Conservation (phyloP, 2,888 invertebrate species). For the Unio delphinus region DNA sequence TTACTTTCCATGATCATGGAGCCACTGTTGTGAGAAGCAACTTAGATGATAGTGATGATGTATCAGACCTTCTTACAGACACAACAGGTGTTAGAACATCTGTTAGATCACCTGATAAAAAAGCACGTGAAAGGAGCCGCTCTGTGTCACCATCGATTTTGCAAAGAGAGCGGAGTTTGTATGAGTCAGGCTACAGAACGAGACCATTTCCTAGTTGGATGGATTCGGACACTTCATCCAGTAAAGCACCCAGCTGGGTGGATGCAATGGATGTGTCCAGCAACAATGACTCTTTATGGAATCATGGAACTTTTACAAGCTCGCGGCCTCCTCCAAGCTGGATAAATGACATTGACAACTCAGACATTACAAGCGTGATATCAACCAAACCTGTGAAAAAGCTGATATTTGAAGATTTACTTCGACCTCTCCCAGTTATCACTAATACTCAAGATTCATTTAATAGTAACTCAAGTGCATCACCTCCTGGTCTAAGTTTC, state of each 20-base stretch:
- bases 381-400: slow-evolving; percentile 26
- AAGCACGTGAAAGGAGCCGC: slow-evolving; percentile 39
- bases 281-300: slow-evolving; percentile 41
- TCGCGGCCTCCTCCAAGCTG: slow-evolving; percentile 52
- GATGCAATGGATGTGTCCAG: slow-evolving; percentile 46
- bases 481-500: slow-evolving; percentile 30
- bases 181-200: slow-evolving; percentile 32
- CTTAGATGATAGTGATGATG: slow-evolving; percentile 22
- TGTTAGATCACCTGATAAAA: slow-evolving; percentile 24
- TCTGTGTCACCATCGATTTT: slow-evolving; percentile 46
- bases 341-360: slow-evolving; percentile 49
- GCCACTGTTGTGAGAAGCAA: neutral
- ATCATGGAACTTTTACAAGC: slow-evolving; percentile 39
- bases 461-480: slow-evolving; percentile 28
- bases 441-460: slow-evolving; percentile 32
- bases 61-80: slow-evolving; percentile 28
- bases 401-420: slow-evolving; percentile 24
- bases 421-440: slow-evolving; percentile 33
- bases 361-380: slow-evolving; percentile 44
- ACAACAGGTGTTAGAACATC: slow-evolving; percentile 23
- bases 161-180: slow-evolving; percentile 39
- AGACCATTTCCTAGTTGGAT: slow-evolving; percentile 34
- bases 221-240: slow-evolving; percentile 27
- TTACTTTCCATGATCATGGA: slow-evolving; percentile 24
- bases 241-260: slow-evolving; percentile 47